These are phyloP conservation scores for Agonum fuliginosum DNA, from an alignment of 2,888 invertebrate species.

Conservation along the genomic window DNA sequence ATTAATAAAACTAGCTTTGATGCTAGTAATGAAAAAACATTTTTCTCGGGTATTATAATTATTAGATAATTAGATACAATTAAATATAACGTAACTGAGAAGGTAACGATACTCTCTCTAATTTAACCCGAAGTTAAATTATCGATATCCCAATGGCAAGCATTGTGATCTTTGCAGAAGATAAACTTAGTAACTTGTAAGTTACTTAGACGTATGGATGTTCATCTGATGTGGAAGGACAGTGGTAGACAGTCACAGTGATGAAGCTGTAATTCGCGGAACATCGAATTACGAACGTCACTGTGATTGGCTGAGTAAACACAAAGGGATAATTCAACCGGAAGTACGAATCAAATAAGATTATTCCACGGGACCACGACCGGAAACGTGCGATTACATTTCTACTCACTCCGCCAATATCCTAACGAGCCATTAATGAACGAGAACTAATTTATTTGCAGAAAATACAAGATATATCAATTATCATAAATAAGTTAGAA, in stretches of 20 bases:
- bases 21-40: no score
- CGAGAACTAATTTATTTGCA: background rate
- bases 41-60: no score
- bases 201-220: background rate
- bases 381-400: slow-evolving; percentile 51
- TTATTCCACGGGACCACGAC: slow-evolving; percentile 50
- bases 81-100: no score
- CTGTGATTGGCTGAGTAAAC: slow-evolving; percentile 57
- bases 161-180: no score
- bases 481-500: no score
- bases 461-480: background rate
- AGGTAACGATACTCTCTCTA: no score
- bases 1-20: no score
- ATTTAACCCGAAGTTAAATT: no score
- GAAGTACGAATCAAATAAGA: slow-evolving; percentile 58
- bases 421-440: slow-evolving; percentile 3
- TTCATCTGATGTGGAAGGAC: slow-evolving; percentile 2
- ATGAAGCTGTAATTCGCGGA: slow-evolving; percentile 48
- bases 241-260: slow-evolving; percentile 24
- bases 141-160: no score
- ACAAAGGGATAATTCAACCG: slow-evolving; percentile 57
- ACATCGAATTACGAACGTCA: slow-evolving; percentile 54
- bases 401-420: slow-evolving; percentile 13
- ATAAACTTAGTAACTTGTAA: no score
- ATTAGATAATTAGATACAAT: no score